Evolutionary conservation across 2,113 vertebrate species (phyloP).

Genomic region (Nesospiza acunhae): DNA sequence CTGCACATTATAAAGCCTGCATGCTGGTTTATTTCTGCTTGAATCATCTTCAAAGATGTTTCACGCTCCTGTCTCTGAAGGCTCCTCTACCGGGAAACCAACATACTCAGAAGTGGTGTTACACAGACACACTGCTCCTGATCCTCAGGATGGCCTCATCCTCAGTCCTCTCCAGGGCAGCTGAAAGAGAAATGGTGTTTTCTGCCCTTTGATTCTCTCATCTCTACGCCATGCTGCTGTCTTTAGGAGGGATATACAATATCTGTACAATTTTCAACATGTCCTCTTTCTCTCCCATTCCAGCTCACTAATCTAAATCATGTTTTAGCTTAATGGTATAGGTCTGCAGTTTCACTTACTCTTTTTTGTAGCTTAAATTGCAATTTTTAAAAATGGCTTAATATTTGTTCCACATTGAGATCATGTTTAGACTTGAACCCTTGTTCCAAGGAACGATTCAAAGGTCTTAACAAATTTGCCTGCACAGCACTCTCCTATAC

Average conservation of each 20-base stretch:
- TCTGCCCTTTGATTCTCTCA: neutral
- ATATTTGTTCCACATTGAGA: neutral
- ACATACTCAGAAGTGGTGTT: neutral
- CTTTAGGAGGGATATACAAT: neutral
- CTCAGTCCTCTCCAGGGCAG: neutral
- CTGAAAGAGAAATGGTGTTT: neutral
- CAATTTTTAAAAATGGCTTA: neutral
- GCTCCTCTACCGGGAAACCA: neutral
- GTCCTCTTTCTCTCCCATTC: neutral
- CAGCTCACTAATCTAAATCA: neutral
- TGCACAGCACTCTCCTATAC: fast-evolving
- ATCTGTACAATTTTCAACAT: neutral
- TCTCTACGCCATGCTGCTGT: neutral
- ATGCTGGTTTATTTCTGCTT: neutral
- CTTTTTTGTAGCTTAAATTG: neutral
- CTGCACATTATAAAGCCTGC: neutral
- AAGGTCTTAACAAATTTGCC: neutral
- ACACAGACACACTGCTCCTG: fast-evolving
- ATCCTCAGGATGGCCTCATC: neutral
- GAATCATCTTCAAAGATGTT: neutral
- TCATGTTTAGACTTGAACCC: neutral
- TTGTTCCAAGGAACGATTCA: neutral
- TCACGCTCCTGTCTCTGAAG: neutral
- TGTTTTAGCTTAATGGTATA: neutral
- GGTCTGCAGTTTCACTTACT: neutral